phyloP scores from a whole-genome alignment of 2,888 invertebrate species.

The Pachymerium ferrugineum region DNA sequence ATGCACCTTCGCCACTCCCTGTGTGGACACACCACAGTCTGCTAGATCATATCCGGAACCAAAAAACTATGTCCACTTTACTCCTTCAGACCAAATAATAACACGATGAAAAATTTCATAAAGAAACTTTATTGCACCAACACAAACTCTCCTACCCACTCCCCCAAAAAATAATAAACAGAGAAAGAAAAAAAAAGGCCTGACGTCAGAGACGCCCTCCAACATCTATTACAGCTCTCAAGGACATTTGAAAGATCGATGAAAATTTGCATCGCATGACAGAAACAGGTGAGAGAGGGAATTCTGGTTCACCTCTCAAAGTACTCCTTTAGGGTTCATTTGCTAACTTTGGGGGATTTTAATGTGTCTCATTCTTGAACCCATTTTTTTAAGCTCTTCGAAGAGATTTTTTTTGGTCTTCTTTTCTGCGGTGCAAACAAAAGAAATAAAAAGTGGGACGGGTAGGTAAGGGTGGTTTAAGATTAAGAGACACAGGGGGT shows the following conservation, averaged over 20 bases:
- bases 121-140: neutral
- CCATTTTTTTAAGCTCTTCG: neutral
- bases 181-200: neutral
- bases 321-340: no score
- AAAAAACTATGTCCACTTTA: neutral
- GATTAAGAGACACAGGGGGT: constrained; percentile 10
- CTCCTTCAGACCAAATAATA: neutral
- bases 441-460: neutral
- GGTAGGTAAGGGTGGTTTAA: neutral
- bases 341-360: no score
- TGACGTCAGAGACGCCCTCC: no score
- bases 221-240: neutral
- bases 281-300: neutral
- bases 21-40: neutral
- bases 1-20: neutral
- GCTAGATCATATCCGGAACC: neutral
- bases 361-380: neutral
- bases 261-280: neutral
- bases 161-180: neutral
- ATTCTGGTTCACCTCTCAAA: no score
- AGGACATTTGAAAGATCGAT: neutral
- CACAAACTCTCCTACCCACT: neutral
- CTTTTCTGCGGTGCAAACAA: neutral
- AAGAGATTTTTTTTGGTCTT: no score
- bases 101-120: constrained; percentile 9